These are phyloP conservation scores for Melolontha melolontha DNA, from an alignment of 2,888 invertebrate species.

Conservation along the genomic window DNA sequence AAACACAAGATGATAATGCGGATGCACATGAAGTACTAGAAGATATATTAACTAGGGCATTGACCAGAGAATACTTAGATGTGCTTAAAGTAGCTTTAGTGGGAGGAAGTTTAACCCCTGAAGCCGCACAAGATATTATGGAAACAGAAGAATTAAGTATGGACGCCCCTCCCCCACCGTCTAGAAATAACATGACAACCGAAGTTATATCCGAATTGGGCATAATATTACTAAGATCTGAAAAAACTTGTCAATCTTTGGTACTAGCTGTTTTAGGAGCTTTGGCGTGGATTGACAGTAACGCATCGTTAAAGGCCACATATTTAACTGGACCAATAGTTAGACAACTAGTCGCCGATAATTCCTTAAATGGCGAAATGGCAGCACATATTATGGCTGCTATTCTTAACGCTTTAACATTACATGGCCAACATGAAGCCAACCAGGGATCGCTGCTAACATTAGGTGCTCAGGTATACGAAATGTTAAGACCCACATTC, in stretches of 20 bases:
- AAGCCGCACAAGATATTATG: constrained; percentile 67
- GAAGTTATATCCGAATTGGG: constrained; percentile 89
- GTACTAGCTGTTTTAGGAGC: constrained; percentile 75
- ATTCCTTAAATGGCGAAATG: constrained; percentile 74
- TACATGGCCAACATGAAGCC: constrained; percentile 91
- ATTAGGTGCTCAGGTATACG: constrained; percentile 88
- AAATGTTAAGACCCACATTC: constrained; percentile 82
- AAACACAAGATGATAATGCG: constrained; percentile 79
- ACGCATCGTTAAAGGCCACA: constrained; percentile 84
- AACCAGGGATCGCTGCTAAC: constrained; percentile 85
- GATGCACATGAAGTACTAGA: constrained; percentile 87
- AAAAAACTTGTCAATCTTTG: constrained; percentile 73
- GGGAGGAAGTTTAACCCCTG: constrained; percentile 73
- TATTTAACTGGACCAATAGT: constrained; percentile 79
- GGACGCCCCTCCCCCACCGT: constrained; percentile 73
- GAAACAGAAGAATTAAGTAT: constrained; percentile 77
- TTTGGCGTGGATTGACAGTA: constrained; percentile 89
- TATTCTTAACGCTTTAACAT: constrained; percentile 78
- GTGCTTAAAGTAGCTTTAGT: constrained; percentile 81
- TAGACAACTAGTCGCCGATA: constrained; percentile 74
- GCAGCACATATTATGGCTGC: constrained; percentile 82
- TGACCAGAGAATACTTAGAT: constrained; percentile 90
- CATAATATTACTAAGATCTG: constrained; percentile 76
- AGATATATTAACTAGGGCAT: constrained; percentile 85
- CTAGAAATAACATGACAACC: constrained; percentile 66